These are phyloP conservation scores for Penaeus japonicus DNA, from an alignment of 1,140 invertebrate species.

Conservation along the genomic window DNA sequence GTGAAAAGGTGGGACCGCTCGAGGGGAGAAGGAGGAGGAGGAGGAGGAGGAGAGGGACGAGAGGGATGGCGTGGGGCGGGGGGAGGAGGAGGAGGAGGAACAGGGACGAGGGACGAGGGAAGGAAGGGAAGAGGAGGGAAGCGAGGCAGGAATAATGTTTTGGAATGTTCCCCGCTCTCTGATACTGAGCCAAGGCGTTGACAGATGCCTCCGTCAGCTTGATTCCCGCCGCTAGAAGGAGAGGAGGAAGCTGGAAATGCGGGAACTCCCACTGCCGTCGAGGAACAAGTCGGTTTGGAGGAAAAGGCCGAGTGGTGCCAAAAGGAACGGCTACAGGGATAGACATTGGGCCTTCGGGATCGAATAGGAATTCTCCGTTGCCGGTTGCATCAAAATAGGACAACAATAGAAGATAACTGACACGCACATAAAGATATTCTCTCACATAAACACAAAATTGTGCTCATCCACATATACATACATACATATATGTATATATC, in stretches of 20 bases:
- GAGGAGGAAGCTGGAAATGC: neutral
- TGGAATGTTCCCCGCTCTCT: conserved; percentile 35
- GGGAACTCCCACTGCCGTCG: too few species aligned
- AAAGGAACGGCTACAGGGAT: too few species aligned
- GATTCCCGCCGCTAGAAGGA: neutral
- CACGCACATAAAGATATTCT: too few species aligned
- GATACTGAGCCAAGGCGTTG: conserved; percentile 44
- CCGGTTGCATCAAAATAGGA: too few species aligned
- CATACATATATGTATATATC: too few species aligned
- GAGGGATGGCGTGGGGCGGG: neutral
- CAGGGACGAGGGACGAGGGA: neutral
- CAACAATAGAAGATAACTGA: too few species aligned
- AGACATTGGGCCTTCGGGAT: too few species aligned
- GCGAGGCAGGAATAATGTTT: conserved; percentile 38
- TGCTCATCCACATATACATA: too few species aligned
- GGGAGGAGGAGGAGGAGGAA: neutral
- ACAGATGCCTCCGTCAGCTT: conserved; percentile 39
- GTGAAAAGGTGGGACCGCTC: conserved; percentile 48
- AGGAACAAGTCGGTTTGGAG: too few species aligned
- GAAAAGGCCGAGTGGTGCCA: too few species aligned
- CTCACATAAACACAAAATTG: too few species aligned
- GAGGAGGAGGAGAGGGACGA: neutral
- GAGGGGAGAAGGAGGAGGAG: neutral
- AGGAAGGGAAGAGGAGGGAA: neutral
- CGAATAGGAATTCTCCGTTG: too few species aligned